A percentile compares a stretch with the other conserved stretches of the same genome.
Conservation (phyloP, 2,113 vertebrate species). For the Raja brachyura region DNA sequence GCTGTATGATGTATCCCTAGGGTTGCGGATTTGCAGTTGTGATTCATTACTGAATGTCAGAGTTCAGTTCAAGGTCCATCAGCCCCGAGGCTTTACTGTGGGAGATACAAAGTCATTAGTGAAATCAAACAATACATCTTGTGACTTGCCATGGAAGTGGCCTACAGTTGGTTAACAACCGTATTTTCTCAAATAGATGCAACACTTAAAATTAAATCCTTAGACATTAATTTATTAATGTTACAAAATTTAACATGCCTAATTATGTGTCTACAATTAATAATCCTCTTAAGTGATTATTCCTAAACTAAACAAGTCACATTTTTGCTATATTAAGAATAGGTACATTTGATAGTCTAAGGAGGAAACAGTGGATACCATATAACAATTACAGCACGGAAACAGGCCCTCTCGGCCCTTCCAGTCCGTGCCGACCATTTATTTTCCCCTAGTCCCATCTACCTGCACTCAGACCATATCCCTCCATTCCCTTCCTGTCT, state of each 20-base stretch:
- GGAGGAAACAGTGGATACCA: too few species aligned
- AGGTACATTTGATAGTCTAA: background rate
- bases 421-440: too few species aligned
- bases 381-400: too few species aligned
- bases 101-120: conserved; percentile 7
- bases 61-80: conserved; percentile 22
- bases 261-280: background rate
- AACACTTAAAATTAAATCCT: background rate
- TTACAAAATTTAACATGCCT: background rate
- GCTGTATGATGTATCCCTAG: background rate
- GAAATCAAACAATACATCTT: conserved; percentile 15
- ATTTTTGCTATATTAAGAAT: background rate
- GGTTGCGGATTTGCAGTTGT: conserved; percentile 5
- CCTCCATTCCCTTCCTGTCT: too few species aligned
- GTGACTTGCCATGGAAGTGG: conserved; percentile 8
- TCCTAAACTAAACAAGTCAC: background rate
- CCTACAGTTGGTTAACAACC: background rate
- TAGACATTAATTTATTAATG: background rate
- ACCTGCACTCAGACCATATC: too few species aligned
- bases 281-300: background rate
- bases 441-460: too few species aligned
- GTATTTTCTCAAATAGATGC: background rate
- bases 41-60: conserved; percentile 11
- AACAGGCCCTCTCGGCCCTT: too few species aligned
- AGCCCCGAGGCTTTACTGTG: background rate